phyloP scores from a whole-genome alignment of 2,113 vertebrate genomes.

The Pangasianodon gigas region DNA sequence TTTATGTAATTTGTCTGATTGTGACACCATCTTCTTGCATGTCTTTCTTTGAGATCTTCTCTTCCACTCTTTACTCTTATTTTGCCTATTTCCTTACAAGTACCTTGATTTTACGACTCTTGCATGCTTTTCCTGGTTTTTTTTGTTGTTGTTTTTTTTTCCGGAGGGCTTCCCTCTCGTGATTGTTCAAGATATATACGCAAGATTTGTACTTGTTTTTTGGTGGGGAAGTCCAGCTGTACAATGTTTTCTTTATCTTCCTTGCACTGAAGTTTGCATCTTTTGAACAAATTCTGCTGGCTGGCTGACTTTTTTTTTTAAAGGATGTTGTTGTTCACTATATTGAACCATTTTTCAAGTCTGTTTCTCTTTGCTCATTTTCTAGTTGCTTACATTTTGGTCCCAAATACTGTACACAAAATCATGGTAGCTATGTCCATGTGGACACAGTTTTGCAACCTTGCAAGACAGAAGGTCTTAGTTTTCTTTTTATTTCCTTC shows the following conservation, averaged over 20 bases:
- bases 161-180: neutral
- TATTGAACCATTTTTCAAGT: neutral
- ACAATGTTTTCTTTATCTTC: neutral
- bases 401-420: neutral
- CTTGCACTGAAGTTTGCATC: neutral
- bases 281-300: neutral
- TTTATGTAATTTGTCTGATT: no score
- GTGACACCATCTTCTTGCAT: neutral
- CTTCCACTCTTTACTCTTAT: neutral
- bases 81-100: neutral
- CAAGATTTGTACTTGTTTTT: neutral
- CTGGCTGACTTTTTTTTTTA: neutral
- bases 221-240: neutral
- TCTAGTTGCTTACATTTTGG: neutral
- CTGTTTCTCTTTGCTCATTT: neutral
- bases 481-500: constrained; percentile 13
- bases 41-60: neutral
- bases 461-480: neutral
- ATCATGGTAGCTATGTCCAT: neutral
- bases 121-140: neutral
- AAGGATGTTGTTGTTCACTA: neutral
- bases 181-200: neutral
- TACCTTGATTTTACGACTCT: neutral
- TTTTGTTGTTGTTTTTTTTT: neutral
- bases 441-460: neutral